A percentile compares a stretch with the other conserved stretches of the same genome.
phyloP scores from a whole-genome alignment of 2,113 vertebrate genomes.

The Pygathrix nemaeus region DNA sequence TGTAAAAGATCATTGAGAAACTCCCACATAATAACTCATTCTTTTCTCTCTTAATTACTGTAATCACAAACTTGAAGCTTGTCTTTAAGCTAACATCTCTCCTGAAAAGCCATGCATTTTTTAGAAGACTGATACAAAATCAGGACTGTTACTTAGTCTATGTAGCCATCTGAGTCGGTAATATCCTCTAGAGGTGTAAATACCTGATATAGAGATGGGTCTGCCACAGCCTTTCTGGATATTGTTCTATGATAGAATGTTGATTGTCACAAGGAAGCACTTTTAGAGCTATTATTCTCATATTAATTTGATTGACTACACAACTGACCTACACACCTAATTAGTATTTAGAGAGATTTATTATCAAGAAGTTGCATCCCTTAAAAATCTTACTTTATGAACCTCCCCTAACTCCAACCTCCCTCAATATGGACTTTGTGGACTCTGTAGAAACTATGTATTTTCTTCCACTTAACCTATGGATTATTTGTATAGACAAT shows the following conservation, averaged over 20 bases:
- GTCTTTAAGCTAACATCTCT: background rate
- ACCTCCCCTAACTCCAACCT: background rate
- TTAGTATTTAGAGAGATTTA: background rate
- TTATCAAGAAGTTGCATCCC: background rate
- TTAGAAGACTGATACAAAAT: background rate
- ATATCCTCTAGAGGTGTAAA: background rate
- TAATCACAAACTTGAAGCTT: background rate
- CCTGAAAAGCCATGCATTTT: background rate
- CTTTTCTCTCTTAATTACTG: background rate
- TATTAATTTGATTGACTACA: background rate
- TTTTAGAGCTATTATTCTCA: background rate
- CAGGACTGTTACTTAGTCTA: background rate
- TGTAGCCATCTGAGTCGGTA: background rate
- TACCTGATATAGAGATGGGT: background rate
- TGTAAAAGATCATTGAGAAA: background rate
- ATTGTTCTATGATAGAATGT: background rate
- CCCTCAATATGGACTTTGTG: background rate
- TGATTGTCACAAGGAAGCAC: background rate
- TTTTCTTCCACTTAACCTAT: background rate
- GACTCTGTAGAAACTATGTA: background rate
- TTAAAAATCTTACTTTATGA: background rate
- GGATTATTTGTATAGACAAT: background rate
- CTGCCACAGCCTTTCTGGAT: background rate
- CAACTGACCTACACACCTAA: background rate
- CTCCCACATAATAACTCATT: background rate